phyloP scores from a whole-genome alignment of 1,140 invertebrate genomes.

The Tenebrio molitor region DNA sequence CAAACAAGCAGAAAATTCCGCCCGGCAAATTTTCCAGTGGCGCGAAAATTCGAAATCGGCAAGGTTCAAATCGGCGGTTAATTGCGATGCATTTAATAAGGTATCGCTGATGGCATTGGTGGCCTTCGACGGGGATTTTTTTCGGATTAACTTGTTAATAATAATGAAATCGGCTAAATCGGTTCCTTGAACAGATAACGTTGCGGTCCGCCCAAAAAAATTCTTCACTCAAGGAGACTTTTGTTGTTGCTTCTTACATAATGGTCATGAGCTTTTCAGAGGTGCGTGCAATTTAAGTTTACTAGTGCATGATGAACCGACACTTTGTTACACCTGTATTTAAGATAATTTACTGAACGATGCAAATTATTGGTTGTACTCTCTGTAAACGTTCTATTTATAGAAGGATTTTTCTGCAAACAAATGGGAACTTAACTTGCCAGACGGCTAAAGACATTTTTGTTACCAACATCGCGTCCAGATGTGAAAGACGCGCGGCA shows the following conservation, averaged over 20 bases:
- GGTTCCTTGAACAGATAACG: constrained; percentile 25
- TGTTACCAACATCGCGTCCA: no score
- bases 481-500: no score
- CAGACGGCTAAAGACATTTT: background rate
- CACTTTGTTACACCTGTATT: constrained; percentile 7
- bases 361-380: constrained; percentile 10
- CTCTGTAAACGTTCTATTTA: constrained; percentile 4
- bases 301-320: constrained; percentile 7
- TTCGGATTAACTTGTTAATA: constrained; percentile 6
- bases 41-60: constrained; percentile 15
- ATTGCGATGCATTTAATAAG: constrained; percentile 7
- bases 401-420: background rate
- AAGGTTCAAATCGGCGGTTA: no score
- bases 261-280: background rate
- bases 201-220: constrained; percentile 20
- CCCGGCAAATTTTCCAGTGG: constrained; percentile 17
- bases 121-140: constrained; percentile 14
- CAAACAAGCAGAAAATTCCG: constrained; percentile 26
- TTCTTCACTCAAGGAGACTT: constrained; percentile 8
- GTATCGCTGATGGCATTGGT: constrained; percentile 1
- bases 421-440: background rate
- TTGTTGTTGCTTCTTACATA: constrained; percentile 16
- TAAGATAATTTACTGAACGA: constrained; percentile 13
- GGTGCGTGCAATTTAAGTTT: constrained; percentile 17
- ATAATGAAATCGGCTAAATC: constrained; percentile 9